Conservation (phyloP, 2,113 vertebrate genomes). For the Lycocorax pyrrhopterus region DNA sequence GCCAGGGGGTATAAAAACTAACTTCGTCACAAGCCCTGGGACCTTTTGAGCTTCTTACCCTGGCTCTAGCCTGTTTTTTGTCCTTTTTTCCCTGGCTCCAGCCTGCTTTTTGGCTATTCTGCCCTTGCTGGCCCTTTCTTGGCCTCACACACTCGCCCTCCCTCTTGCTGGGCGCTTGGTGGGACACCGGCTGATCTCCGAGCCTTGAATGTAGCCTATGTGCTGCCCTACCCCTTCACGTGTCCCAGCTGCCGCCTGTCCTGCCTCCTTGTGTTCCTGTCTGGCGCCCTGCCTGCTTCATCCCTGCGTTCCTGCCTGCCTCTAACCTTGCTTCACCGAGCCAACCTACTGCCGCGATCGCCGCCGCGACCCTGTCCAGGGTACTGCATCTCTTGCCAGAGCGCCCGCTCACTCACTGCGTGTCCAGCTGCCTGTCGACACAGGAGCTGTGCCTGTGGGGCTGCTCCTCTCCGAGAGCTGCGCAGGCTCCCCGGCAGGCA, state of each 20-base stretch:
- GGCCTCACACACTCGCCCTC: background rate
- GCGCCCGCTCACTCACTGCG: background rate
- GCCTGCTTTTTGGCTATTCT: background rate
- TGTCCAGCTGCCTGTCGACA: too few species aligned
- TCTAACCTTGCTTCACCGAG: background rate
- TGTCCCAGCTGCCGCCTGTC: background rate
- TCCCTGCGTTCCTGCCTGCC: background rate
- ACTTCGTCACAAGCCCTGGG: background rate
- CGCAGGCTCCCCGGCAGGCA: background rate
- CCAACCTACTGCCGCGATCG: background rate
- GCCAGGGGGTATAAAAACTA: background rate
- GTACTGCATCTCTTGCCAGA: background rate
- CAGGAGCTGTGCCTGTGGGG: background rate
- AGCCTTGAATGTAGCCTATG: too few species aligned
- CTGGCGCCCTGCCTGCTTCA: background rate
- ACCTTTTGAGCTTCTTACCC: background rate
- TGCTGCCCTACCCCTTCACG: background rate
- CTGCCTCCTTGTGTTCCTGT: background rate
- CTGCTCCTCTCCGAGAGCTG: background rate
- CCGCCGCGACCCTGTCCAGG: background rate
- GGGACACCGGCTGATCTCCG: background rate
- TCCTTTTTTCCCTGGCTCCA: background rate
- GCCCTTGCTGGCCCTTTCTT: background rate
- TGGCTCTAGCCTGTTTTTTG: background rate
- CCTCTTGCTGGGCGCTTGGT: too few species aligned